These are phyloP conservation scores for Erynnis tages DNA, from an alignment of 2,888 invertebrate genomes.

Conservation along the genomic window DNA sequence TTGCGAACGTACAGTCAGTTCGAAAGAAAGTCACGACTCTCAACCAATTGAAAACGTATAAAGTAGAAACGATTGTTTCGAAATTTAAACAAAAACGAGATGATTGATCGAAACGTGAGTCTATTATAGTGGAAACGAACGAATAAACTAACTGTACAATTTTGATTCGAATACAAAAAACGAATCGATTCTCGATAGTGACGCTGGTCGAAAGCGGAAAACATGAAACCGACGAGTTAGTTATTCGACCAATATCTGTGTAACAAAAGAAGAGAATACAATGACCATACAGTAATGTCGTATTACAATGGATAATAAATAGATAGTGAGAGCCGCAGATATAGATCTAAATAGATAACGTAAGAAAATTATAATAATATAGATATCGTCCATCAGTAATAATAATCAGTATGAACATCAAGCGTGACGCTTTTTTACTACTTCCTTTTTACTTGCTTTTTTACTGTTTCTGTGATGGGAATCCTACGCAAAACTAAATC, in stretches of 20 bases:
- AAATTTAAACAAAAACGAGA: neutral
- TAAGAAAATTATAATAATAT: too few relatives aligned
- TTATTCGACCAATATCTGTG: constrained; percentile 66
- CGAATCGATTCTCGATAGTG: neutral
- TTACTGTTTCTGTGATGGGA: too few relatives aligned
- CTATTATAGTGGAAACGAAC: neutral
- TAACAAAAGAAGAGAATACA: constrained; percentile 55
- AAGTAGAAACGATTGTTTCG: neutral
- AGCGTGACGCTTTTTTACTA: too few relatives aligned
- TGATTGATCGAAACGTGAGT: neutral
- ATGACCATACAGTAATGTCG: constrained; percentile 44
- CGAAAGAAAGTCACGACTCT: neutral
- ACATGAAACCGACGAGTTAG: constrained; percentile 39
- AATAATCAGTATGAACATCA: too few relatives aligned
- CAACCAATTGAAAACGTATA: neutral
- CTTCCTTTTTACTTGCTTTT: too few relatives aligned
- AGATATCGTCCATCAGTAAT: too few relatives aligned
- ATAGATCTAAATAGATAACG: too few relatives aligned
- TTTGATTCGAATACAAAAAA: neutral
- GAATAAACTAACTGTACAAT: neutral
- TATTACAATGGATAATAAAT: constrained; percentile 51
- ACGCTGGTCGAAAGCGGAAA: constrained; percentile 5
- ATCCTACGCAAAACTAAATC: too few relatives aligned
- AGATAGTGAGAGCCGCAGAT: constrained; percentile 24
- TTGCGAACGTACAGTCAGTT: neutral